Evolutionary conservation across 2,888 invertebrate species (phyloP), one percentile per base, ranked within the genome.

Genomic region (Lissocephala sabroskyi): DNA sequence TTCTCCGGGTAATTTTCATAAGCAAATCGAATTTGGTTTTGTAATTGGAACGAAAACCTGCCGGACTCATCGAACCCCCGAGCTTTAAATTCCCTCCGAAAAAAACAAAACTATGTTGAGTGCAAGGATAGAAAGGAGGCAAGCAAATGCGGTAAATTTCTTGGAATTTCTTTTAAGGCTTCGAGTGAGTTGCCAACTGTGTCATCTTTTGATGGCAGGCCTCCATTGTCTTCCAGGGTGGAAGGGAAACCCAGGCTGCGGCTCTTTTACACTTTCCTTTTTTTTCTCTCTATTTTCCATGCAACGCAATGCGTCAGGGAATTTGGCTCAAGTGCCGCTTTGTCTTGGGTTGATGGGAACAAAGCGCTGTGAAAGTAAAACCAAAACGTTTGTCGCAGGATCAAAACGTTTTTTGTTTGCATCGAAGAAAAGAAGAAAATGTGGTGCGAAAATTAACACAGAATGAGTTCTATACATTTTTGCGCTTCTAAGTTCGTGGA

Each of bases 1-100:
- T 14, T 14, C 16, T 35, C 16, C 16, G 68, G 74, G 68, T 62
- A 70, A 70, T 70, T 79, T 79, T 73, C 59, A 79, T 70, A 70
- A 70, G 79, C 68, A 70, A 70, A 70, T 70, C 68, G 78, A 70
- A 70, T 70, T n/a, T n/a, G n/a, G n/a, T n/a, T n/a, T n/a, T 68
- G 76, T 59, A 57, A 71, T 63, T 76, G 76, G 60, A n/a, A n/a
- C n/a, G n/a, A n/a, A n/a, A 78, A 78, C 78, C 63, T 42, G 39
- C 13, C 30, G 2, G 30, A 3, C 30, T 32, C 11, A 11, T 32
- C 1, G 5, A 13, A 6, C 26, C 10, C 11, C 13, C 13, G 30
- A 29, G 10, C 11, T 32, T n/a, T n/a, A n/a, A n/a, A n/a, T n/a
- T n/a, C n/a, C n/a, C n/a, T n/a, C n/a, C n/a, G n/a, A n/a, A n/a